These are phyloP conservation scores for Dryococelus australis DNA, from an alignment of 2,888 invertebrate species.

Conservation along the genomic window DNA sequence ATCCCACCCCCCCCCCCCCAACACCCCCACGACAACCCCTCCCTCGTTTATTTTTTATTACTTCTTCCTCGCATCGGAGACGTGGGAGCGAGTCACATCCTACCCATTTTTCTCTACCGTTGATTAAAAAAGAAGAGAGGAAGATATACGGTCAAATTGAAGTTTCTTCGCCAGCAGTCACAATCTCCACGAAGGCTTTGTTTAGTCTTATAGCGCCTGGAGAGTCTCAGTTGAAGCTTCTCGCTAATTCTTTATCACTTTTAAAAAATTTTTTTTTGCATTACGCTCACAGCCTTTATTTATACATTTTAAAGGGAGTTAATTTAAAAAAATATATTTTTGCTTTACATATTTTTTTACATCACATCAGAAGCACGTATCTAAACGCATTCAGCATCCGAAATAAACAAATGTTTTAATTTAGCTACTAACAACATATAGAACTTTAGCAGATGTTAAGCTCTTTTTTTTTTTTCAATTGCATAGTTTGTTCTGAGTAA, in stretches of 20 bases:
- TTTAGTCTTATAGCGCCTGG: neutral
- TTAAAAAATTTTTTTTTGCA: no score
- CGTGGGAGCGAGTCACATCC: neutral
- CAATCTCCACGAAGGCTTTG: neutral
- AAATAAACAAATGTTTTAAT: no score
- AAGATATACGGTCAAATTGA: neutral
- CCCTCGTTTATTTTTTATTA: neutral
- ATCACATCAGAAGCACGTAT: no score
- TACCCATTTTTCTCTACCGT: constrained; percentile 3
- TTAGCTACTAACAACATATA: no score
- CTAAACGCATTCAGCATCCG: no score
- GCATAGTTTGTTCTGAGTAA: no score
- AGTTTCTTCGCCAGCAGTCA: neutral
- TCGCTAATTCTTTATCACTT: neutral
- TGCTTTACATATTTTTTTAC: no score
- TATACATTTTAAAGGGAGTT: no score
- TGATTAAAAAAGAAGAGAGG: constrained; percentile 2
- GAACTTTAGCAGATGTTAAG: no score
- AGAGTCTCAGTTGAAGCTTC: neutral
- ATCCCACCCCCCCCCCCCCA: neutral
- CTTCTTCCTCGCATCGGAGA: neutral
- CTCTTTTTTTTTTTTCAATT: no score
- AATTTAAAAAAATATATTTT: no score
- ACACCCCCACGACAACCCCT: neutral
- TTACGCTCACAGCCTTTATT: no score